phyloP scores from a whole-genome alignment of 2,888 invertebrate genomes.

The Acleris laterana region DNA sequence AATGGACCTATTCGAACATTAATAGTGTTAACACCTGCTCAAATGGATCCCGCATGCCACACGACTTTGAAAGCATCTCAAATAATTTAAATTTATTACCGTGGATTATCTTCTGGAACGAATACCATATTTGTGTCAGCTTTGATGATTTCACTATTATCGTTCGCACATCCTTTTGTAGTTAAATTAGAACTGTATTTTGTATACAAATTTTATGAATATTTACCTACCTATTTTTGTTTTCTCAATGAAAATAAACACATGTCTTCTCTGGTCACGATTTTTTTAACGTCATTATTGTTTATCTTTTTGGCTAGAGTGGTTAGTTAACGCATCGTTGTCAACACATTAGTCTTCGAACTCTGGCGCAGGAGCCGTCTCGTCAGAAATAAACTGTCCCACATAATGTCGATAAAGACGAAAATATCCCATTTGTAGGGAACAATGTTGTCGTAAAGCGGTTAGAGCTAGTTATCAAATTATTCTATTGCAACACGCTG shows the following conservation, averaged over 20 bases:
- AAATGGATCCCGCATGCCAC: slow-evolving; percentile 35
- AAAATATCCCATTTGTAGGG: slow-evolving; percentile 49
- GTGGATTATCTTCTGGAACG: slow-evolving; percentile 41
- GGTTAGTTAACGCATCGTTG: slow-evolving; percentile 38
- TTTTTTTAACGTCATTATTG: slow-evolving; percentile 16
- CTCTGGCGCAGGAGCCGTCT: slow-evolving; percentile 57
- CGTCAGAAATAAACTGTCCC: slow-evolving; percentile 70
- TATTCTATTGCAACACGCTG: slow-evolving; percentile 22
- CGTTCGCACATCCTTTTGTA: slow-evolving; percentile 1
- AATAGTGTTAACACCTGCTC: slow-evolving; percentile 41
- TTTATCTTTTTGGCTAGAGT: slow-evolving; percentile 23
- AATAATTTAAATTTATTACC: slow-evolving; percentile 44
- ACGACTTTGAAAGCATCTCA: slow-evolving; percentile 20
- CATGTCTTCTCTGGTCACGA: slow-evolving; percentile 9
- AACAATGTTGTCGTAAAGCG: slow-evolving; percentile 5
- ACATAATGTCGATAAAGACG: slow-evolving; percentile 64
- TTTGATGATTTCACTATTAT: slow-evolving; percentile 18
- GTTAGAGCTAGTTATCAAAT: slow-evolving; percentile 16
- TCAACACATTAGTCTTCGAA: slow-evolving; percentile 51
- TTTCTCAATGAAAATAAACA: neutral
- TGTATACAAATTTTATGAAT: neutral
- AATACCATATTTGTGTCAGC: slow-evolving; percentile 39
- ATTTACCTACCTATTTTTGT: neutral
- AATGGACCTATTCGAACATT: slow-evolving; percentile 22
- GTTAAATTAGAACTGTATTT: neutral